phyloP scores from a whole-genome alignment of 2,113 vertebrate genomes.

The Rhea pennata region DNA sequence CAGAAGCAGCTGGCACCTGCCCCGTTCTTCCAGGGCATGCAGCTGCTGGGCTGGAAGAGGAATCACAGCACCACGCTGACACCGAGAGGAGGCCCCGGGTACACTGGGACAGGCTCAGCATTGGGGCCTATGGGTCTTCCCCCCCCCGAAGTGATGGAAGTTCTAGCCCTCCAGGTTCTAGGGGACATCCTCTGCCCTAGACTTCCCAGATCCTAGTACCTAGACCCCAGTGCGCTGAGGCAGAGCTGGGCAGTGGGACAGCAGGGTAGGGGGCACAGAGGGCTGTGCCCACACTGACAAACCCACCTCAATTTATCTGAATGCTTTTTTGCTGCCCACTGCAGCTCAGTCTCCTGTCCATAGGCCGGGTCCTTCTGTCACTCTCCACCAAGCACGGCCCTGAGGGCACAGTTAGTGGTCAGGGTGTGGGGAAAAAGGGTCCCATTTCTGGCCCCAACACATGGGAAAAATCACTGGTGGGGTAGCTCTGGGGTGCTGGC shows the following conservation, averaged over 20 bases:
- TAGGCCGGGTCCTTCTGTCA: neutral
- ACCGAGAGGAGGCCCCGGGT: rapidly evolving
- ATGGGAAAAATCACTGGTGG: neutral
- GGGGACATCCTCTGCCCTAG: rapidly evolving
- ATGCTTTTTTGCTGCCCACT: no score
- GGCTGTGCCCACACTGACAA: no score
- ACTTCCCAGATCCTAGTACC: neutral
- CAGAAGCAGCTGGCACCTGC: neutral
- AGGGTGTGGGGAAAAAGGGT: neutral
- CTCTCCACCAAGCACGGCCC: rapidly evolving
- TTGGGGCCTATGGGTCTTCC: neutral
- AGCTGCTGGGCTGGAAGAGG: neutral
- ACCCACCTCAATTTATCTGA: no score
- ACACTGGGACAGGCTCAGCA: no score
- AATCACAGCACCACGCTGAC: rapidly evolving
- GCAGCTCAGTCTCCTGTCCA: no score
- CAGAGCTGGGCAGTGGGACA: no score
- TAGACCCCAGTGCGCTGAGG: no score
- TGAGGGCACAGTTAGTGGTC: rapidly evolving
- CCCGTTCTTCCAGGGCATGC: neutral
- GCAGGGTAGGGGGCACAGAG: neutral
- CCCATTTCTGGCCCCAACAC: rapidly evolving
- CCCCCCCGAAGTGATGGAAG: neutral
- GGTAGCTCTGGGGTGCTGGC: neutral
- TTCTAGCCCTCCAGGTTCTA: neutral